A percentile compares a stretch with the other conserved stretches of the same genome.
Conservation (phyloP, 2,888 invertebrate species). For the Hydraecia micacea region DNA sequence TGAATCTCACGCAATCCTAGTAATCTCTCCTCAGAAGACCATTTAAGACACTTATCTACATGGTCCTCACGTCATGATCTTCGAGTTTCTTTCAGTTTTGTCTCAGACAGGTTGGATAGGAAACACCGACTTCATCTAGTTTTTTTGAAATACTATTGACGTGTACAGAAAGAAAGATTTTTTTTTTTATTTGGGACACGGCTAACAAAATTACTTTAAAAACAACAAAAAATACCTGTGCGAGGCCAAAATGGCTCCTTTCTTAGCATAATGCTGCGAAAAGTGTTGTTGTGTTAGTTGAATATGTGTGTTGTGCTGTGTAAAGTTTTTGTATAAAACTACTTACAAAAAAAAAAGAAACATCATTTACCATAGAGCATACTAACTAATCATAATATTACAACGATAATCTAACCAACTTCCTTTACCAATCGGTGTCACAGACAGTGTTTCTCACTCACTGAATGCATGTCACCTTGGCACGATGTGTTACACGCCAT, state of each 20-base stretch:
- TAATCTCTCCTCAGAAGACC: not conserved
- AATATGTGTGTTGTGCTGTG: not conserved
- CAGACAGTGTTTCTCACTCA: slow-evolving; percentile 51
- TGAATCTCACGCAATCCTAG: too few relatives aligned
- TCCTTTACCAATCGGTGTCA: slow-evolving; percentile 44
- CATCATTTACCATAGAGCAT: not conserved
- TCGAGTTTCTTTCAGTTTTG: not conserved
- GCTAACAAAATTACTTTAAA: too few relatives aligned
- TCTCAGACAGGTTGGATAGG: not conserved
- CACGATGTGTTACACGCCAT: slow-evolving; percentile 81
- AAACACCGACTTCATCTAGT: not conserved
- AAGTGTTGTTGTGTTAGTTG: not conserved
- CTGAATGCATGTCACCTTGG: slow-evolving; percentile 77
- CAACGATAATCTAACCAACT: slow-evolving; percentile 12
- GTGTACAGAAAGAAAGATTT: too few relatives aligned
- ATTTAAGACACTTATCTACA: not conserved
- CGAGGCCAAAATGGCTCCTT: too few relatives aligned
- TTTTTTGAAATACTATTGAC: not conserved
- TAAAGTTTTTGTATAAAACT: not conserved
- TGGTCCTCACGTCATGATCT: not conserved
- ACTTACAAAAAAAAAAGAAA: not conserved
- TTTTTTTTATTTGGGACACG: too few relatives aligned
- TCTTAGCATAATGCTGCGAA: not conserved
- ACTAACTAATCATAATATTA: not conserved
- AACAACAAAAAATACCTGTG: too few relatives aligned